Evolutionary conservation across 2,113 vertebrate genomes (phyloP).

Genomic region (Psilopsiagon aymara): DNA sequence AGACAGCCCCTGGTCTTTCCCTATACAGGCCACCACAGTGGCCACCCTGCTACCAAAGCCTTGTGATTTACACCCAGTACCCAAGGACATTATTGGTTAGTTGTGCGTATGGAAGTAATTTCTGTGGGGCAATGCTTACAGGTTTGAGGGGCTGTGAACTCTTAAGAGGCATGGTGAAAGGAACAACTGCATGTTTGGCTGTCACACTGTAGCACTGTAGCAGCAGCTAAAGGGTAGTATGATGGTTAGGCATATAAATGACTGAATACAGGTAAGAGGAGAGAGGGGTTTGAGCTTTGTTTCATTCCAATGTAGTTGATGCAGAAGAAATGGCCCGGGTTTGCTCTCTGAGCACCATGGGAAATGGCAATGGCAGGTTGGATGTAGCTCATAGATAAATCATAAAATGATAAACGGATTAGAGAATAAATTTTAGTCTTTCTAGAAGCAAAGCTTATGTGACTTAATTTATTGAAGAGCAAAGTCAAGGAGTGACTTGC

Average conservation of each 20-base stretch:
- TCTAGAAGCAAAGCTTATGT: rapidly evolving
- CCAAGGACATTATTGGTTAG: neutral
- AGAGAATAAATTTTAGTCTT: neutral
- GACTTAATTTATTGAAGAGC: neutral
- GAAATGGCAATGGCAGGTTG: neutral
- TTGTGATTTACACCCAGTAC: neutral
- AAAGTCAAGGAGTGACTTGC: neutral
- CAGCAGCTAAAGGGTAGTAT: neutral
- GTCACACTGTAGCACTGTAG: neutral
- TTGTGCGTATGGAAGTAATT: neutral
- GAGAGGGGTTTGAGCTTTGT: neutral
- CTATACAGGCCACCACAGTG: neutral
- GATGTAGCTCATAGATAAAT: neutral
- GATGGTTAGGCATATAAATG: neutral
- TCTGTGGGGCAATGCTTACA: rapidly evolving
- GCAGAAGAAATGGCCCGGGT: neutral
- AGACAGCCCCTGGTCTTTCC: neutral
- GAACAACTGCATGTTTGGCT: neutral
- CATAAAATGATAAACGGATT: neutral
- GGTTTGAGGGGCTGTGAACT: neutral
- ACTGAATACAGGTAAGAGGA: neutral
- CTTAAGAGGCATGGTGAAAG: neutral
- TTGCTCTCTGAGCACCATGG: neutral
- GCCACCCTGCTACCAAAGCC: neutral
- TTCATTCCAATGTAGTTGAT: neutral